Conservation (phyloP, 2,888 invertebrate genomes). For the Macrosoma leucophasiata region DNA sequence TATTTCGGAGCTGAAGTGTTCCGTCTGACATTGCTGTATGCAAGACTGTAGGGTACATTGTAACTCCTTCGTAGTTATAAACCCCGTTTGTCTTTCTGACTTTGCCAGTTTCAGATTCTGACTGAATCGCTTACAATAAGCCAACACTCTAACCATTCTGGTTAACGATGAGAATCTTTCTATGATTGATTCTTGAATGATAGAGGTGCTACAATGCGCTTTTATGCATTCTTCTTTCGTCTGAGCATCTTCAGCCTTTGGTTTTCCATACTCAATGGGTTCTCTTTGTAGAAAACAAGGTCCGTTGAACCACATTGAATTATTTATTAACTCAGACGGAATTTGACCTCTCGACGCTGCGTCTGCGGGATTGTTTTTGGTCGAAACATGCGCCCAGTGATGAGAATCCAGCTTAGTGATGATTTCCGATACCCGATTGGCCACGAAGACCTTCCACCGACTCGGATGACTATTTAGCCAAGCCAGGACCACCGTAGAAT, state of each 20-base stretch:
- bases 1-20: not conserved
- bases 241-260: not conserved
- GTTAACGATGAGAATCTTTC: conserved; percentile 12
- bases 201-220: no score
- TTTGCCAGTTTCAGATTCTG: conserved; percentile 5
- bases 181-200: conserved; percentile 13
- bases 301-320: conserved; percentile 15
- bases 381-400: conserved; percentile 17
- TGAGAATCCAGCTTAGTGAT: conserved; percentile 14
- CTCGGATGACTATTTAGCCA: conserved; percentile 11
- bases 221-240: no score
- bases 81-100: conserved; percentile 1
- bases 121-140: conserved; percentile 19
- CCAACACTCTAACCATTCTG: conserved; percentile 13
- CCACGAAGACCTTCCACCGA: conserved; percentile 23
- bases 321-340: conserved; percentile 6
- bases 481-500: conserved; percentile 4
- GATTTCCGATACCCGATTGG: conserved; percentile 23
- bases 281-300: conserved; percentile 11
- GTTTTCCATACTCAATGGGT: not conserved
- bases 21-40: conserved; percentile 11
- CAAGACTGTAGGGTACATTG: conserved; percentile 8
- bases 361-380: conserved; percentile 29
- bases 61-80: conserved; percentile 16
- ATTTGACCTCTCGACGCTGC: conserved; percentile 26